Percentiles rank a stretch among this genome's conserved stretches.
phyloP scores from a whole-genome alignment of 2,113 vertebrate species.

The Heterochromis multidens region DNA sequence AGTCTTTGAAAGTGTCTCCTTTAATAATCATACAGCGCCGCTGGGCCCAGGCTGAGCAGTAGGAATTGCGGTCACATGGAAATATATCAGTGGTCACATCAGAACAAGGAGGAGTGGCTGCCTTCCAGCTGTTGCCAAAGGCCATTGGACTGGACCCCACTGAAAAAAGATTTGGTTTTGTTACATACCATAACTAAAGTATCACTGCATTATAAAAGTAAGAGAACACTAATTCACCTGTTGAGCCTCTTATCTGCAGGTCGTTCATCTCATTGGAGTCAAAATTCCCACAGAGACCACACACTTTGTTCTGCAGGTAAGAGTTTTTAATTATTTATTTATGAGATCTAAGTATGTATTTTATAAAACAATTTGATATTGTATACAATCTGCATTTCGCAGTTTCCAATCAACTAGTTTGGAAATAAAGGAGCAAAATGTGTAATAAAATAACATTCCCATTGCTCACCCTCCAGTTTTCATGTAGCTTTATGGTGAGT shows the following conservation, averaged over 20 bases:
- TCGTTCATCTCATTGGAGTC: slow-evolving; percentile 82
- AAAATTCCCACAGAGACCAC: slow-evolving; percentile 87
- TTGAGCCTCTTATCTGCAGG: slow-evolving; percentile 68
- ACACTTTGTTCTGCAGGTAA: slow-evolving; percentile 71
- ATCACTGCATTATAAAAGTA: not conserved
- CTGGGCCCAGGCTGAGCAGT: no score
- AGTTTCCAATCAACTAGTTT: not conserved
- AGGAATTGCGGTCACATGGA: no score
- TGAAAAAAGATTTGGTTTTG: not conserved
- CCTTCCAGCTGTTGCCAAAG: slow-evolving; percentile 86
- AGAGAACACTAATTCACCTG: not conserved
- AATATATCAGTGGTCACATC: slow-evolving; percentile 74
- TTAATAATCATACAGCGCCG: no score
- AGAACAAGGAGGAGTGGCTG: slow-evolving; percentile 69
- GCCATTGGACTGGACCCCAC: slow-evolving; percentile 49
- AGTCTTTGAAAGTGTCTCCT: no score
- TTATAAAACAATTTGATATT: not conserved
- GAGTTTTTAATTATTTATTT: not conserved
- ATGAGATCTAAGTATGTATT: no score
- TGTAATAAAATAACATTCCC: no score
- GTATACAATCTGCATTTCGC: not conserved
- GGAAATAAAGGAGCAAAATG: no score
- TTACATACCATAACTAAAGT: not conserved
- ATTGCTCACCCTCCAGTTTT: no score
- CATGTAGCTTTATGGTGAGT: no score